Evolutionary conservation across 2,888 invertebrate genomes (phyloP), one percentile per base, ranked within the genome.

Genomic region (Pogonocherus hispidulus): DNA sequence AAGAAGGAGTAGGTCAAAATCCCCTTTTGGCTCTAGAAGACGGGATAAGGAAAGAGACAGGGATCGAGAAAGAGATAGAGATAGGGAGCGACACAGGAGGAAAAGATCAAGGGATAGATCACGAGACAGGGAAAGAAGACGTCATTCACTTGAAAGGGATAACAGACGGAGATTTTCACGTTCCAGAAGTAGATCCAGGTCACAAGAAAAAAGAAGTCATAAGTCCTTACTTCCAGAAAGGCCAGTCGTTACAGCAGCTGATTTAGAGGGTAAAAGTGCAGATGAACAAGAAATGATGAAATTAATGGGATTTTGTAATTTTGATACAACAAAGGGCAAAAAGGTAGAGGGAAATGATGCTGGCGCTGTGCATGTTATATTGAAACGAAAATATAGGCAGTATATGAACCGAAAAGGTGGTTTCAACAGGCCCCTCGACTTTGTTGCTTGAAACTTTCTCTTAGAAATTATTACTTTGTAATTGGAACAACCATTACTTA

Each of bases 331-430:
- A 0, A 99, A 99, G 89, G 95, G 96, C 78, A 97, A 97, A 86
- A 95, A 95, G 87, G 97, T 99, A 0, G 93, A 94, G 0, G 97
- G 96, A 27, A 99, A 99, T 83, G 95, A 97, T 79, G 92, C 92
- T 63, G 97, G 97, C n/a, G 94, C 93, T 23, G 97, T 98, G 72
- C 98, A 98, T 84, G 96, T 98, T 66, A 96, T 97, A 72, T 90
- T 98, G 69, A 98, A 98, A 87, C 89, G 99, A 79, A 96, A 98
- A 87, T 98, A 98, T 85, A 92, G 98, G 79, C 99, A 99, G 87
- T 99, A 99, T 84, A 99, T 99, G 99, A 99, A 99, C 86, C 90
- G 99, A 71, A 97, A 98, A 86, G 99, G 99, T 72, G 99, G 99
- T 63, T 99, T 99, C 87, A 99, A 99, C 86, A 90, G 99, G 83